A percentile compares a stretch with the other conserved stretches of the same genome.
phyloP scores from a whole-genome alignment of 2,888 invertebrate genomes.

The Meiosimyza platycephala region DNA sequence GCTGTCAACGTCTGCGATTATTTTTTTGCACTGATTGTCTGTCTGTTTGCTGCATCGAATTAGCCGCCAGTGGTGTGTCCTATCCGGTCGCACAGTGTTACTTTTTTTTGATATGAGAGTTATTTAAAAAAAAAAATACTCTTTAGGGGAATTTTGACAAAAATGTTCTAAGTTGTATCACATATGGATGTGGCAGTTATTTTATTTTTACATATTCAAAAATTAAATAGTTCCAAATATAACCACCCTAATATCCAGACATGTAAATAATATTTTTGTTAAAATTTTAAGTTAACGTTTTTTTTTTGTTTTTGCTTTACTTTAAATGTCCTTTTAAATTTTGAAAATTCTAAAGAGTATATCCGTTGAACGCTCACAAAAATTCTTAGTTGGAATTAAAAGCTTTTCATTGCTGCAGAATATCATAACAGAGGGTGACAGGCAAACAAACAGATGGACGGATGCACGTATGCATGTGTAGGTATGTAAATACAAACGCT shows the following conservation, averaged over 20 bases:
- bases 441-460: constrained; percentile 1
- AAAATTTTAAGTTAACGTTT: too few species aligned
- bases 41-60: background rate
- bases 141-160: too few species aligned
- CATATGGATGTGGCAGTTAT: too few species aligned
- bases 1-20: constrained; percentile 40
- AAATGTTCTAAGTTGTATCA: too few species aligned
- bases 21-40: constrained; percentile 14
- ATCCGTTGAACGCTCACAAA: background rate
- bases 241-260: too few species aligned
- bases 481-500: background rate
- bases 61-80: constrained; percentile 1
- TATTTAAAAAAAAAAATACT: too few species aligned
- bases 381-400: constrained; percentile 10
- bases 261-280: too few species aligned
- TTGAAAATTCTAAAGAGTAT: background rate
- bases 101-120: too few species aligned
- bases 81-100: background rate
- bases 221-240: too few species aligned
- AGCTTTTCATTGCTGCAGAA: constrained; percentile 9
- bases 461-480: background rate
- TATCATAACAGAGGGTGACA: constrained; percentile 9
- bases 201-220: too few species aligned
- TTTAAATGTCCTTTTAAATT: too few species aligned
- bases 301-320: too few species aligned